These are phyloP conservation scores for Argyrosomus japonicus DNA, from an alignment of 2,113 vertebrate genomes.

Conservation along the genomic window DNA sequence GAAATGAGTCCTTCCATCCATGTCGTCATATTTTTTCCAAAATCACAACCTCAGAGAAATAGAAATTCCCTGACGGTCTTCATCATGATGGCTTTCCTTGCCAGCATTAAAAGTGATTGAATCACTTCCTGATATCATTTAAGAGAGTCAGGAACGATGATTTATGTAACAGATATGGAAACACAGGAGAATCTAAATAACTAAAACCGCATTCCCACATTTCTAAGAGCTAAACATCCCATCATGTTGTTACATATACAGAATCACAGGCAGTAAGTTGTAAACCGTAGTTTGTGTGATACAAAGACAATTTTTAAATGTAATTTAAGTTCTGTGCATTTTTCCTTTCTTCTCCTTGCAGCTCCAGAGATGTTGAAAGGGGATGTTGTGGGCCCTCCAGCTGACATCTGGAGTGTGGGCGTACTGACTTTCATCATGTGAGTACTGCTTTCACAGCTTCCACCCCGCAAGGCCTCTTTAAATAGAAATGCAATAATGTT, in stretches of 20 bases:
- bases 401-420: slow-evolving; percentile 96
- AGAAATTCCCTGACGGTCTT: too few species aligned
- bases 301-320: background rate
- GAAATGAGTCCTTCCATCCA: too few species aligned
- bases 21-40: too few species aligned
- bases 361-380: slow-evolving; percentile 98
- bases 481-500: slow-evolving; percentile 21
- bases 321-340: slow-evolving; percentile 5
- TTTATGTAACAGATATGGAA: slow-evolving; percentile 16
- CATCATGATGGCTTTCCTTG: too few species aligned
- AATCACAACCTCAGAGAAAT: too few species aligned
- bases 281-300: background rate
- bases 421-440: slow-evolving; percentile 96
- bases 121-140: too few species aligned
- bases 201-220: slow-evolving; percentile 3
- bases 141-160: background rate
- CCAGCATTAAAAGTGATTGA: too few species aligned
- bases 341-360: slow-evolving; percentile 70
- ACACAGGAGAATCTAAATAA: background rate
- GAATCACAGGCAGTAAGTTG: background rate
- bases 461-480: slow-evolving; percentile 28
- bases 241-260: background rate
- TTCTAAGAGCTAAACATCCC: background rate
- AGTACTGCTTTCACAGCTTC: slow-evolving; percentile 77
- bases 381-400: slow-evolving; percentile 94